A percentile compares a stretch with the other conserved stretches of the same genome.
phyloP scores from a whole-genome alignment of 2,888 invertebrate species.

The Onthophagus sagittarius region DNA sequence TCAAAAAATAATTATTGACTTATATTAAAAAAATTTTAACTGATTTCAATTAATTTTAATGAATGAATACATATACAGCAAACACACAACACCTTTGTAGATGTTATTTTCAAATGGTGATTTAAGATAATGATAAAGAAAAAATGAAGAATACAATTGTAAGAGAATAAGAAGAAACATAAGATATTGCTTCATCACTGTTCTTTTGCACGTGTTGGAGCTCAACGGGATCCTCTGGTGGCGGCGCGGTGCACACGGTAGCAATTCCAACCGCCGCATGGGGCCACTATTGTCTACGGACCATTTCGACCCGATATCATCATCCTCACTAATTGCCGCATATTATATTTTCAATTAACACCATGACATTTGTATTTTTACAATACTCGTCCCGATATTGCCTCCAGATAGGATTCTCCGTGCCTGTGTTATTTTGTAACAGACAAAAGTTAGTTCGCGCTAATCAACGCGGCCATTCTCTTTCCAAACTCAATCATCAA shows the following conservation, averaged over 20 bases:
- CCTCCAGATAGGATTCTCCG: slow-evolving; percentile 26
- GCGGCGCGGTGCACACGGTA: slow-evolving; percentile 40
- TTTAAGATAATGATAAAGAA: too few species aligned
- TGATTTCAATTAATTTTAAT: too few species aligned
- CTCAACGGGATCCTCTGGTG: slow-evolving; percentile 28
- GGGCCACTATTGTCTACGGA: slow-evolving; percentile 40
- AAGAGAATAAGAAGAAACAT: background rate
- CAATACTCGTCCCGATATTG: slow-evolving; percentile 26
- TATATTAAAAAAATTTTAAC: too few species aligned
- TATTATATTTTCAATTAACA: slow-evolving; percentile 65
- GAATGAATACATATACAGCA: too few species aligned
- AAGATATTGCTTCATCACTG: slow-evolving; percentile 20
- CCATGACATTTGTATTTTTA: slow-evolving; percentile 60
- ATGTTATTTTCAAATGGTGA: too few species aligned
- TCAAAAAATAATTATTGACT: too few species aligned
- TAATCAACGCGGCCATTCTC: background rate
- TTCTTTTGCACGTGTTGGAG: slow-evolving; percentile 28
- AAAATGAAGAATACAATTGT: background rate
- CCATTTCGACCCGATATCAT: slow-evolving; percentile 41
- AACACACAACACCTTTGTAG: too few species aligned
- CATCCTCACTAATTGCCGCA: slow-evolving; percentile 55
- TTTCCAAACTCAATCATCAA: background rate
- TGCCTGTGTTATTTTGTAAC: slow-evolving; percentile 15
- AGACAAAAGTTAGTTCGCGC: background rate
- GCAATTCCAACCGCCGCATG: slow-evolving; percentile 44